These are phyloP conservation scores for Sebastes iracundus DNA, from an alignment of 2,797 vertebrate genomes.

Conservation along the genomic window DNA sequence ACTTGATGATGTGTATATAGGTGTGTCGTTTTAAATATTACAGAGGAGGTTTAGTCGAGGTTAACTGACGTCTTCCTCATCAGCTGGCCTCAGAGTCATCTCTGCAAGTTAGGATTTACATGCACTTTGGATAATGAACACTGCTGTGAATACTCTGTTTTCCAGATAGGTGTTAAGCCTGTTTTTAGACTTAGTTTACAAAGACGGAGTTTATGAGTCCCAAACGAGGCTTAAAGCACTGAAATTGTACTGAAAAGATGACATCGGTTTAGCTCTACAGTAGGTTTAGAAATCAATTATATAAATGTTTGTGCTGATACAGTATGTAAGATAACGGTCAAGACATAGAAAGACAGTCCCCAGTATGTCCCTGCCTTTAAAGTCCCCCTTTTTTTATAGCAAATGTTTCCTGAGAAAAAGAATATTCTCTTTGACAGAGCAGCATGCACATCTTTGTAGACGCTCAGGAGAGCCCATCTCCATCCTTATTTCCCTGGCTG, in stretches of 20 bases:
- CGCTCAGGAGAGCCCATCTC: conserved; percentile 17
- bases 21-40: conserved; percentile 31
- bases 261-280: conserved; percentile 24
- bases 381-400: conserved; percentile 6
- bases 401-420: conserved; percentile 2
- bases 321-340: conserved; percentile 32
- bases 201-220: conserved; percentile 13
- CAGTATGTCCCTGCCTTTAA: conserved; percentile 26
- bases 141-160: conserved; percentile 52
- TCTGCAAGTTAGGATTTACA: conserved; percentile 45
- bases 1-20: conserved; percentile 61
- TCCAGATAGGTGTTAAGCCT: conserved; percentile 45
- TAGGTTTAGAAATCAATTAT: conserved; percentile 44
- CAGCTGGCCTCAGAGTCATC: conserved; percentile 18
- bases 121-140: conserved; percentile 62
- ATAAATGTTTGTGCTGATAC: conserved; percentile 33
- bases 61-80: conserved; percentile 16
- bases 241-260: conserved; percentile 30
- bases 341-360: conserved; percentile 3
- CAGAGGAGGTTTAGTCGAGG: conserved; percentile 10
- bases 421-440: conserved; percentile 20
- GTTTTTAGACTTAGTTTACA: conserved; percentile 53
- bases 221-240: conserved; percentile 18
- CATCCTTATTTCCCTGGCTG: conserved; percentile 31
- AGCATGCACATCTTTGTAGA: conserved; percentile 18